Base-by-base conservation (phyloP, 2,797 vertebrate species). In the Brachyalestes nurse region DNA sequence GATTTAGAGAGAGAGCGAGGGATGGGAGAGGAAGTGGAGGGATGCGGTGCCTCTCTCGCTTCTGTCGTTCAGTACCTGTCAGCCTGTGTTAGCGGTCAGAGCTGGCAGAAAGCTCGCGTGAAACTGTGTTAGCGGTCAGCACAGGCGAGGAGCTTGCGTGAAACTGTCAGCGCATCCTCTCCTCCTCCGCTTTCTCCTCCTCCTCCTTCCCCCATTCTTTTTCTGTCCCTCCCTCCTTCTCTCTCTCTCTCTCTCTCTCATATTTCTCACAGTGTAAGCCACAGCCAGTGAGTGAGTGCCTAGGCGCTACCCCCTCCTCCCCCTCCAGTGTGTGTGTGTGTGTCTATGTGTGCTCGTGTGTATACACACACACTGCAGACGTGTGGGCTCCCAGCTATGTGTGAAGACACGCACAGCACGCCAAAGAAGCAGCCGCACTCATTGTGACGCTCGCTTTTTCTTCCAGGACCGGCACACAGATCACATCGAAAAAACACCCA, bases 41-140 rank as follows among this genome's bases (percentile, higher is more conserved):
- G 19, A 76, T 71, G 70, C 49, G 76, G 57, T 80, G 71, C 80
- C 79, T 85, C 21, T 75, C 85, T 88, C 72, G 72, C 80, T 80
- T 85, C 23, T 75, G 85, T 88, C 78, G 74, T 81, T 88, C 88
- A 85, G 79, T 86, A 88, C 86, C 86, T 89, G 88, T 91, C 90
- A 90, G 79, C 86, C 83, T 86, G 87, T 66, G 85, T 86, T 85
- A 86, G 83, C 64, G 72, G 70, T 73, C 74, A 72, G 85, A 85
- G 73, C 75, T 55, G 28, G 79, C 69, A 84, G 75, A 84, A 72
- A 74, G 62, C 85, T 86, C 49, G 65, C 74, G 57, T 79, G 81
- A 83, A 84, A 86, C 84, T 86, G 84, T 81, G 62, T 65, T 65
- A 65, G 62, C 34, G 62, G 62, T 65, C 62, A 65, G 62, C 16